These are phyloP conservation scores for Bambusicola thoracicus DNA, from an alignment of 2,113 vertebrate species.

Conservation along the genomic window DNA sequence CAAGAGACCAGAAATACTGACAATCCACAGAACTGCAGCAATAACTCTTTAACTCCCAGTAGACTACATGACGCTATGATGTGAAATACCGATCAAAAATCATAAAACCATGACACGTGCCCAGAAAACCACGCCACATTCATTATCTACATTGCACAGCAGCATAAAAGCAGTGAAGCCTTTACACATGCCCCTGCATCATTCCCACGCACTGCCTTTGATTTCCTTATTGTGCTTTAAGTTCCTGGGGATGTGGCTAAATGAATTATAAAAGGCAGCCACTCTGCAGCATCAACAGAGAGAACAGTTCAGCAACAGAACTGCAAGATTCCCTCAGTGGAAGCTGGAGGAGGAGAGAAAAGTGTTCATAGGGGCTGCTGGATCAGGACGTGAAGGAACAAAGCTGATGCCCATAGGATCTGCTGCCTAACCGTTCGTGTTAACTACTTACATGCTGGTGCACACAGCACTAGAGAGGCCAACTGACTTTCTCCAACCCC, in stretches of 20 bases:
- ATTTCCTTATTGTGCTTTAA: not conserved
- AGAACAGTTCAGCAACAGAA: not conserved
- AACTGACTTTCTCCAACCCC: accelerated
- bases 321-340: not conserved
- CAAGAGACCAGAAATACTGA: no score
- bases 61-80: no score
- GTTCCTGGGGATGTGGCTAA: not conserved
- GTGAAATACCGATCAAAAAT: no score
- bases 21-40: no score
- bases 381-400: not conserved
- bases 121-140: accelerated
- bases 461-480: accelerated
- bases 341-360: not conserved
- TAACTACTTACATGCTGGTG: not conserved
- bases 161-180: not conserved
- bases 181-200: not conserved
- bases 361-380: not conserved
- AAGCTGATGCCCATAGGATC: not conserved
- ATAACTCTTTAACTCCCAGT: no score
- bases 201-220: not conserved
- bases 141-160: not conserved
- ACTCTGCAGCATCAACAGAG: not conserved
- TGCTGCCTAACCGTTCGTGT: not conserved
- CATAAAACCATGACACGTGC: no score
- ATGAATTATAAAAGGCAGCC: not conserved